Conservation (phyloP, 2,888 invertebrate species). For the Biston betularia region DNA sequence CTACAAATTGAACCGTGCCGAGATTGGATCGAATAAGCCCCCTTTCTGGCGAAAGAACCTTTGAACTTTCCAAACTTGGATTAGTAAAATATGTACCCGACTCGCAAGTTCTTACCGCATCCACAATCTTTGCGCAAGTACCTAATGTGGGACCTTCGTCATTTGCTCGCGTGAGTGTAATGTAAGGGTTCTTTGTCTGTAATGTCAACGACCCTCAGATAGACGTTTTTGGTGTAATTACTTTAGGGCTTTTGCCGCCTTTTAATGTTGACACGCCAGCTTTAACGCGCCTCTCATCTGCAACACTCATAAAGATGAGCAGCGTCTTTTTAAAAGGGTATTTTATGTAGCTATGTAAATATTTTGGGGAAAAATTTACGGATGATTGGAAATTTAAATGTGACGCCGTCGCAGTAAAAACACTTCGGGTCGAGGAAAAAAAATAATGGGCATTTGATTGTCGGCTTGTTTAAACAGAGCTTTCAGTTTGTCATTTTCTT, state of each 20-base stretch:
- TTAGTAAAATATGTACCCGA: slow-evolving; percentile 33
- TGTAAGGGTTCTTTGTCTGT: slow-evolving; percentile 40
- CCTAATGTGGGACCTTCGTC: slow-evolving; percentile 31
- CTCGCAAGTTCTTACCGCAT: slow-evolving; percentile 13
- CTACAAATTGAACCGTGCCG: slow-evolving; percentile 39
- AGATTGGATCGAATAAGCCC: slow-evolving; percentile 36
- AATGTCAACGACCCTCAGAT: slow-evolving; percentile 44
- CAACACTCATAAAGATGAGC: slow-evolving; percentile 49
- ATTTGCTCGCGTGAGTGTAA: slow-evolving; percentile 24
- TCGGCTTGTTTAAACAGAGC: slow-evolving; percentile 18
- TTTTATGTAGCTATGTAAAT: slow-evolving; percentile 12
- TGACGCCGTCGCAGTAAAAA: slow-evolving; percentile 7
- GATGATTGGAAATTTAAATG: slow-evolving; percentile 29
- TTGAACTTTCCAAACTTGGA: slow-evolving; percentile 31
- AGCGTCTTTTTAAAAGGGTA: slow-evolving; percentile 35
- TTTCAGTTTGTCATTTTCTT: slow-evolving; percentile 19
- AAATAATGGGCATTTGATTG: slow-evolving; percentile 16
- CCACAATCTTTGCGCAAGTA: slow-evolving; percentile 27
- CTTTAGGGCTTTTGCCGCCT: slow-evolving; percentile 54
- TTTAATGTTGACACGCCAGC: slow-evolving; percentile 56
- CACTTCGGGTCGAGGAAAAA: slow-evolving; percentile 12
- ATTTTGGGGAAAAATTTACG: slow-evolving; percentile 26
- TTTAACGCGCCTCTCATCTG: slow-evolving; percentile 54
- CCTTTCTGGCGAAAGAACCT: slow-evolving; percentile 39
- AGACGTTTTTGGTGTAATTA: slow-evolving; percentile 60